Evolutionary conservation across 1,140 invertebrate genomes (phyloP).

Genomic region (Lasioglossum albipes): DNA sequence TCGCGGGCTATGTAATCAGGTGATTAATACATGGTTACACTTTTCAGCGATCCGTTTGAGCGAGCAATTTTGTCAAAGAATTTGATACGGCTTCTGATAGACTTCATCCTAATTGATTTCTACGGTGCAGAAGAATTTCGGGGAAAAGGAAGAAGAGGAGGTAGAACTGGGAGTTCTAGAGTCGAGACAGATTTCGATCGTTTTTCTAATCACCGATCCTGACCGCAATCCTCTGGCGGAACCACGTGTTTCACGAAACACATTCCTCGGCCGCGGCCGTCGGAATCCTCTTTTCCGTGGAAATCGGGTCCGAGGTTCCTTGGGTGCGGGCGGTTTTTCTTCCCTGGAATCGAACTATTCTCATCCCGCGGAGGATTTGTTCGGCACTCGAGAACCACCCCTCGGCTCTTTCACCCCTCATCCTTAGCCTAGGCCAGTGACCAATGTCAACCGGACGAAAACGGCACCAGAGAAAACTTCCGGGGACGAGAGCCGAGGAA

Average conservation of each 20-base stretch:
- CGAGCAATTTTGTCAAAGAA: too few relatives aligned
- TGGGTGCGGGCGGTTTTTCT: not conserved
- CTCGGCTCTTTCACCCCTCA: not conserved
- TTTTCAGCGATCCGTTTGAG: too few relatives aligned
- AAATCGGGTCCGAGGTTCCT: not conserved
- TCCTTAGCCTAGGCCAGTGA: slow-evolving; percentile 25
- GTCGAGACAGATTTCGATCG: not conserved
- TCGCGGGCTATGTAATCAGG: too few relatives aligned
- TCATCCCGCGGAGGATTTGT: slow-evolving; percentile 26
- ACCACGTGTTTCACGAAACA: not conserved
- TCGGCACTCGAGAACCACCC: not conserved
- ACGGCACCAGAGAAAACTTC: slow-evolving; percentile 44
- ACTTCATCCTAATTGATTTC: too few relatives aligned
- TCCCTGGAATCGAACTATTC: not conserved
- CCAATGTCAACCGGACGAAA: slow-evolving; percentile 49
- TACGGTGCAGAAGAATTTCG: not conserved
- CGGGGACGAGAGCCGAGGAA: slow-evolving; percentile 6
- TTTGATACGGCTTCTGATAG: too few relatives aligned
- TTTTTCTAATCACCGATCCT: not conserved
- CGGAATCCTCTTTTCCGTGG: not conserved
- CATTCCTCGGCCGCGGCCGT: not conserved
- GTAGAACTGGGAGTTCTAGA: too few relatives aligned
- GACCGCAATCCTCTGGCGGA: not conserved
- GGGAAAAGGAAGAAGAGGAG: too few relatives aligned
- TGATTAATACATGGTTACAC: too few relatives aligned